Evolutionary conservation across 1,140 invertebrate genomes (phyloP), one percentile per base, ranked within the genome.

Genomic region (Melitaea cinxia): DNA sequence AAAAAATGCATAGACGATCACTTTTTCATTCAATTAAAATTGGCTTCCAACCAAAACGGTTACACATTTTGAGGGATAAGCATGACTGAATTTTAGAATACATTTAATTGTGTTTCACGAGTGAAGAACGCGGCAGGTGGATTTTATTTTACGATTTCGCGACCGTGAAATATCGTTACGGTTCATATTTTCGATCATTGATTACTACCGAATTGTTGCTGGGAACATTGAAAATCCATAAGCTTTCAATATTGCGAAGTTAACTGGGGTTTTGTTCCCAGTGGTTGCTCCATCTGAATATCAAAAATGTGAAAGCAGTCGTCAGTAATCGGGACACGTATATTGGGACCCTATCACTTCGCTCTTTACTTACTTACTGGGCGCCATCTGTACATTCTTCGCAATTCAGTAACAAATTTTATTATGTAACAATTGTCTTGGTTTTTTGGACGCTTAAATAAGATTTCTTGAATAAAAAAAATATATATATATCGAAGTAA

Each of bases 11-110:
- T 83, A 86, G 84, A 86, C 85, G 88, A 88, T 86, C 85, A 89
- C 83, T 89, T 91, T 91, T 91, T 91, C 82, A 89, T 91, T 91
- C 88, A 91, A 91, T 91, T 91, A 88, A 89, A 87, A 89, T 87
- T 91, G 88, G 85, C 85, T 61, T 68, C 75, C 74, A 79, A 89
- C 86, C 86, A 91, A 91, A 91, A 82, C 79, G 78, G 77, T 78
- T 75, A 78, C 75, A 80, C 70, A 68, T 75, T 77, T 77, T 65
- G 57, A 72, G 65, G 65, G 67, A 73, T 70, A 73, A 75, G 71
- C 70, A 64, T 72, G 60, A 65, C 55, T 70, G 69, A 66, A 68
- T 70, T 75, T 75, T 69, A 71, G 65, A 70, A 60, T 57, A 60
- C 62, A 37, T 68, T 70, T 71, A 71, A 71, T 74, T 73, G 65